Conservation (phyloP, 92 coral and sea anemone species). For the Phenganax stokvisi region DNA sequence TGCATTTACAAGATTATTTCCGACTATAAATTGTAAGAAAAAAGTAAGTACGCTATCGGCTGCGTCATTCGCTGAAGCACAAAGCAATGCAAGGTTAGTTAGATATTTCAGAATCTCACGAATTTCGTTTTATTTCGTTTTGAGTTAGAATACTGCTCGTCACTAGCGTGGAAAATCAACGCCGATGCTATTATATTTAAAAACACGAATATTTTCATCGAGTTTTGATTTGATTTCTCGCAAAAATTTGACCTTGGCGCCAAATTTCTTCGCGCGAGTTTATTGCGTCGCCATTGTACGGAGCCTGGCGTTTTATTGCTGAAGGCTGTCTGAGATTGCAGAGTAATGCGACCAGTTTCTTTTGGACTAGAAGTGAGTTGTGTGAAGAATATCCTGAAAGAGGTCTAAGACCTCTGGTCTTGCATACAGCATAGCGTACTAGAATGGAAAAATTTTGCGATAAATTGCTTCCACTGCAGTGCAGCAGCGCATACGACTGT, state of each 20-base stretch:
- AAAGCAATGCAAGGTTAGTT: neutral
- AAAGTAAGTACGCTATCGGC: too few species aligned
- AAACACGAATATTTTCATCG: slow-evolving; percentile 35
- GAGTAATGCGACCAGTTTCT: neutral
- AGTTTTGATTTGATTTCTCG: slow-evolving; percentile 36
- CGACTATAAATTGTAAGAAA: neutral
- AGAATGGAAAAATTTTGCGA: slow-evolving; percentile 12
- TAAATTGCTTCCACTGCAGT: slow-evolving; percentile 27
- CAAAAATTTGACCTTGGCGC: slow-evolving; percentile 46
- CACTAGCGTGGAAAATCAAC: neutral
- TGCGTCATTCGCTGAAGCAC: too few species aligned
- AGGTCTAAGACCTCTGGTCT: neutral
- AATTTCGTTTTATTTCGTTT: neutral
- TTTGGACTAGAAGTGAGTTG: neutral
- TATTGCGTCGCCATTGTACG: slow-evolving; percentile 19
- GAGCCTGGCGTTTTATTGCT: slow-evolving; percentile 27
- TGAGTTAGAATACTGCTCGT: neutral
- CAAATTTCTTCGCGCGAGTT: slow-evolving; percentile 34
- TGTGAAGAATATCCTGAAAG: slow-evolving; percentile 2
- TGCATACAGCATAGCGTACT: neutral
- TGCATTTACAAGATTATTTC: neutral
- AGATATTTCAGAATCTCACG: neutral
- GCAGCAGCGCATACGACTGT: slow-evolving; percentile 13
- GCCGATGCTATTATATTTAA: neutral
- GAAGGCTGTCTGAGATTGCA: neutral